Percentiles rank a stretch among this genome's conserved stretches.
These are phyloP conservation scores for Misgurnus anguillicaudatus DNA, from an alignment of 2,113 vertebrate genomes.

Conservation along the genomic window DNA sequence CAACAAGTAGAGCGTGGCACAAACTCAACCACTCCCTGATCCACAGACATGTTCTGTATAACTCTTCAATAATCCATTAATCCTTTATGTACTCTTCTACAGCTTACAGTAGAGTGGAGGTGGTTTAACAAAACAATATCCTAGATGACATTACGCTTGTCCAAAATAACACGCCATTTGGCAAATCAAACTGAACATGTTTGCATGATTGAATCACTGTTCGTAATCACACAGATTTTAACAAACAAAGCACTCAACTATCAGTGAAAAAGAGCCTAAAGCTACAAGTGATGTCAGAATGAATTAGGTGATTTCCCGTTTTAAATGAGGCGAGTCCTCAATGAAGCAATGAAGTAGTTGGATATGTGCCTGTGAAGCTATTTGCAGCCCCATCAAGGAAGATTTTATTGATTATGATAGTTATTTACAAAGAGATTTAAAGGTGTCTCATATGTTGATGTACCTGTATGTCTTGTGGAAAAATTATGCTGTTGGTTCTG, in stretches of 20 bases:
- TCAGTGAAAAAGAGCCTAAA: conserved; percentile 24
- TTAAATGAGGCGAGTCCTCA: conserved; percentile 20
- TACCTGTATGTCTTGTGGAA: not conserved
- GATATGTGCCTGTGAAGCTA: not conserved
- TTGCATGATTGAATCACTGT: conserved; percentile 44
- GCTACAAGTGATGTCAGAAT: conserved; percentile 27
- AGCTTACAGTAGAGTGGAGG: conserved; percentile 16
- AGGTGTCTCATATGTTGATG: not conserved
- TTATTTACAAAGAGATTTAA: conserved; percentile 20
- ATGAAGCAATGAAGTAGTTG: conserved; percentile 14
- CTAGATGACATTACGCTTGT: conserved; percentile 37
- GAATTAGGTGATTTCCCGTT: conserved; percentile 27
- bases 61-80: conserved; percentile 36
- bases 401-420: conserved; percentile 17
- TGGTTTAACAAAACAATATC: conserved; percentile 35
- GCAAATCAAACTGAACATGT: conserved; percentile 41
- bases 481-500: not conserved
- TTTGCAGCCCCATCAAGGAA: conserved; percentile 13
- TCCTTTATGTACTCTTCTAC: conserved; percentile 17
- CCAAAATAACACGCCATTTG: conserved; percentile 48
- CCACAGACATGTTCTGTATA: conserved; percentile 20
- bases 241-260: conserved; percentile 8
- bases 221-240: conserved; percentile 37
- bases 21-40: not conserved
- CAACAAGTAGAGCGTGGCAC: not conserved